Evolutionary conservation across 2,113 vertebrate species (phyloP).

Genomic region (Varanus komodoensis): DNA sequence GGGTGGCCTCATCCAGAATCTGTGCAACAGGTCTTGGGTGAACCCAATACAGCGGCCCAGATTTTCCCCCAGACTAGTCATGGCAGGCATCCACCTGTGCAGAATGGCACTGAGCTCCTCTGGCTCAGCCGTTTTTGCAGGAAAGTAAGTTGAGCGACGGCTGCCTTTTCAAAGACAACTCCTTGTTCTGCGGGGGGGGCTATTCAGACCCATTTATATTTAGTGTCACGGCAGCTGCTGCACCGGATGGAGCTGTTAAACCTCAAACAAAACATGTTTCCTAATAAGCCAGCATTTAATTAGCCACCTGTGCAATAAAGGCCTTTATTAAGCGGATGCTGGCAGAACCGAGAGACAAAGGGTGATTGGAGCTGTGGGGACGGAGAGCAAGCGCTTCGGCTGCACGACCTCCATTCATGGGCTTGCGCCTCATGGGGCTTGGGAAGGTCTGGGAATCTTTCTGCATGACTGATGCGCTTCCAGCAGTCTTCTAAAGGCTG

Average conservation of each 20-base stretch:
- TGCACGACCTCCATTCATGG: neutral
- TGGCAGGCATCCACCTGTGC: fast-evolving
- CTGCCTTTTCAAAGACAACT: neutral
- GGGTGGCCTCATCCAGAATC: no score
- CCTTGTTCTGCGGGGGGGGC: neutral
- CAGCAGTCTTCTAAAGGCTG: neutral
- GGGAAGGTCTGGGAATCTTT: neutral
- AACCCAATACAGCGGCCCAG: neutral
- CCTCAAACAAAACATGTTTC: conserved; percentile 43
- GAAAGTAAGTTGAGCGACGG: no score
- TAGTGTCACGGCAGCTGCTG: conserved; percentile 16
- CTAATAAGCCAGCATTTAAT: conserved; percentile 44
- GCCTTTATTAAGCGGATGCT: conserved; percentile 15
- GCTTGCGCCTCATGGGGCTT: no score
- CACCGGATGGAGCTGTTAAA: conserved; percentile 28
- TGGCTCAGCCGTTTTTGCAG: neutral
- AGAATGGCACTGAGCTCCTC: neutral
- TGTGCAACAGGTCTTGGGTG: no score
- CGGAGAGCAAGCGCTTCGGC: neutral
- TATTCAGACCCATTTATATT: conserved; percentile 14
- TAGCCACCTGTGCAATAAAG: conserved; percentile 43
- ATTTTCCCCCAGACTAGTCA: no score
- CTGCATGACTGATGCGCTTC: neutral
- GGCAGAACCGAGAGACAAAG: conserved; percentile 10
- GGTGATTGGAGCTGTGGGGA: neutral